Base-by-base conservation (phyloP, 2,888 invertebrate genomes). In the Odontomyia ornata region DNA sequence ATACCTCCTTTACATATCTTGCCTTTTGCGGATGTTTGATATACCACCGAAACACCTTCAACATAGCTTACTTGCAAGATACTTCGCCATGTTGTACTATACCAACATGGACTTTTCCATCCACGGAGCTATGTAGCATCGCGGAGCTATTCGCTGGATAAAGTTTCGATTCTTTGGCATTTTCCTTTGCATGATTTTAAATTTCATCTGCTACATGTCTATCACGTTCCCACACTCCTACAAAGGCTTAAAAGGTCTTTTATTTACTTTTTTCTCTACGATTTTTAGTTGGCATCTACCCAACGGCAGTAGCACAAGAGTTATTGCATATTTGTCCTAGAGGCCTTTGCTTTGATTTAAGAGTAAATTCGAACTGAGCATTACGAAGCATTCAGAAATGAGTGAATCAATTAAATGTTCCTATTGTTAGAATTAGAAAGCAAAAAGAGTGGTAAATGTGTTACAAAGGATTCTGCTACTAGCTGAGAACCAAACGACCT, bases 211-310 rank as follows among this genome's bases (percentile, higher is more conserved):
- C 57, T 57, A 27, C 67, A 72, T 75, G 65, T 57, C 76, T 78
- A 52, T 76, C 76, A 76, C 73, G 69, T 78, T 78, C 78, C 78
- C 78, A 78, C 78, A 78, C 78, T 76, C 76, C 76, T 75, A 76
- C 76, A 76, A 65, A 76, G 75, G 60, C 76, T 67, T 47, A 72
- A 72, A 71, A 72, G 76, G 76, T 76, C 67, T 76, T 67, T 72
- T 69, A 76, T 76, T 78, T 76, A 5, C n/a, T 36, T 75, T 60
- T 64, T 57, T 25, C 23, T 25, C 15, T 4, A 27, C 36, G 27
- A 46, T 69, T 69, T 69, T 46, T 46, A 21, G 15, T 47, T 47
- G 30, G 0, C 46, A 47, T 47, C 46, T 43, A 69, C 46, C 46
- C 13, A n/a, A n/a, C n/a, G n/a, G n/a, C 69, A 47, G 46, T 25